Base-by-base conservation (phyloP, 2,797 vertebrate species). In the Eutrigla gurnardus region DNA sequence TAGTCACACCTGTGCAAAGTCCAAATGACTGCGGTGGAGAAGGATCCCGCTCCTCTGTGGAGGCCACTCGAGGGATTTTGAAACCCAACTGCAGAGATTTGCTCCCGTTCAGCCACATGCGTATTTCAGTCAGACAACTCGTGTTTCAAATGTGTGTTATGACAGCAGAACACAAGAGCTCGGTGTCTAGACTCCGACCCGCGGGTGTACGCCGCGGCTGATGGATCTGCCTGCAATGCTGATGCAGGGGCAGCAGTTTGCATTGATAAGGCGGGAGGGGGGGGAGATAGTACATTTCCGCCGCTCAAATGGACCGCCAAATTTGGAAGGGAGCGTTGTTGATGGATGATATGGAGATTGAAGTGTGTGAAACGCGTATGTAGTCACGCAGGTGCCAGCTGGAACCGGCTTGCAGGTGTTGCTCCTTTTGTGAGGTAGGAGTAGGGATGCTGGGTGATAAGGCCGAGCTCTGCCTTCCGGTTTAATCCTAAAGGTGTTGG, bases 401-500 rank as follows among this genome's bases (percentile, higher is more conserved):
- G 33, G 32, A 54, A 54, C 52, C 35, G 14, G 47, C 52, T 50
- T 10, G 49, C n/a, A 49, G 46, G n/a, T 3, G 47, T 10, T 1
- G 47, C n/a, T 49, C 17, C 35, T 15, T 70, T 37, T 12, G 13
- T 0, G 14, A 59, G 52, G 42, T 46, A 2, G 39, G n/a, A 70
- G 50, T 36, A 15, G 0, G 1, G 70, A 64, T 70, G 67, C 32
- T 78, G 61, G 43, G 50, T 43, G 45, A 36, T 17, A 42, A 40
- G 13, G 35, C 32, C 17, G 62, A 32, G 40, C 50, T 74, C 6
- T 2, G 15, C 3, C 0, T 25, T 55, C 49, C 25, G 9, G 64
- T 64, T 25, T 79, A 25, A 12, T 62, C 36, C 58, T n/a, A 65
- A 52, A 65, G 50, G 49, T 50, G 59, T 36, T 12, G 36, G 49